Percentiles rank a stretch among this genome's conserved stretches.
These are phyloP conservation scores for Pangasius larnaudii DNA, from an alignment of 2,797 vertebrate genomes.

Conservation along the genomic window DNA sequence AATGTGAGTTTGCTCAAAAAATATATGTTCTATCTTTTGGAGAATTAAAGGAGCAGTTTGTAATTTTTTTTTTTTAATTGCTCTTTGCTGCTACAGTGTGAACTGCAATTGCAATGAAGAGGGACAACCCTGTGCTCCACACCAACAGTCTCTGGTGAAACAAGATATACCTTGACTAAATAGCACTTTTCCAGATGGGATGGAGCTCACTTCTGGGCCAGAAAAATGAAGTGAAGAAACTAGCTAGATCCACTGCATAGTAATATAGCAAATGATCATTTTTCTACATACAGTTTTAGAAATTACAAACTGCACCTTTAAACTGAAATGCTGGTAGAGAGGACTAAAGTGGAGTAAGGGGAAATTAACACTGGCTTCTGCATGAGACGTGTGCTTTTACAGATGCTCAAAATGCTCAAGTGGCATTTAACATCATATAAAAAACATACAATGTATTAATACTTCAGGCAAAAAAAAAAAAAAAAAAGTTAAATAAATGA, in stretches of 20 bases:
- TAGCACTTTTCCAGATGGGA: neutral
- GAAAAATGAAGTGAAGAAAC: neutral
- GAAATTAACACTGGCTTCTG: neutral
- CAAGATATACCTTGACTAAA: neutral
- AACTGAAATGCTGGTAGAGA: neutral
- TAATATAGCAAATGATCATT: neutral
- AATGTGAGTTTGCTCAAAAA: neutral
- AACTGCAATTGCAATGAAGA: neutral
- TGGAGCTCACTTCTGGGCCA: neutral
- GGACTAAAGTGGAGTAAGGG: neutral
- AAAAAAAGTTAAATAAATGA: conserved; percentile 25
- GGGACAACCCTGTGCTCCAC: neutral
- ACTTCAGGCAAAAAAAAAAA: conserved; percentile 29
- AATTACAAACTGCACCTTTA: neutral
- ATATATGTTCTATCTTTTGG: neutral
- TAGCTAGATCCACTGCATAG: neutral
- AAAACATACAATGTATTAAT: conserved; percentile 20
- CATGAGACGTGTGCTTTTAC: conserved; percentile 13
- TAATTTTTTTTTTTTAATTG: neutral
- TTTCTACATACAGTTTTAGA: neutral
- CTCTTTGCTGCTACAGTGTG: neutral
- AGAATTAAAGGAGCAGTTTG: neutral
- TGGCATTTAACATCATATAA: conserved; percentile 5
- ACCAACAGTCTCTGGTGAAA: neutral
- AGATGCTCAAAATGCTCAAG: conserved; percentile 23